Evolutionary conservation across 30 jellyfish, hydroid and myxozoan genomes (phyloP), one percentile per base, ranked within the genome.

Genomic region (Morbakka virulenta): DNA sequence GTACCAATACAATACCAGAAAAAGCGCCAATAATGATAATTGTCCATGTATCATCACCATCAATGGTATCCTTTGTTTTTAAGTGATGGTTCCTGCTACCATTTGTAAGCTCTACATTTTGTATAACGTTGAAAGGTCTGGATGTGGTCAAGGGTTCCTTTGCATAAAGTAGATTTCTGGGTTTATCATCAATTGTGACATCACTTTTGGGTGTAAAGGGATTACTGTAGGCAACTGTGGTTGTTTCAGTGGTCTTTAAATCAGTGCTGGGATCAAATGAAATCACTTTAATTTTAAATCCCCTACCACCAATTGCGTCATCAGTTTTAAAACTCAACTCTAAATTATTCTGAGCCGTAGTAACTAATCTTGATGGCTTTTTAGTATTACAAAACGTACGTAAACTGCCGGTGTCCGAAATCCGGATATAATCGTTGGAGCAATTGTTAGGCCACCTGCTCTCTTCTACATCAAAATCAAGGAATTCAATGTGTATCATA

Each of bases 1-100:
- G 68, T 20, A 74, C 25, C 64, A 84, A 63, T 9, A 84, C 95
- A 63, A 84, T 25, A 49, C 87, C 64, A 17, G 95, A 84, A 49
- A 84, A 84, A 22, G 95, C 63, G 2, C 83, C 95, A 62, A 84
- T 81, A 17, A 80, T 69, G 84, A 84, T 27, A 32, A 73, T 84
- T 13, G 95, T 84, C 95, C 95, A 84, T 17, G 73, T 80, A 6
- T 83, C 72, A 29, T 74, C 91, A 23, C 28, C 23, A 0, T 50
- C 61, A 0, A 51, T 64, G 26, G 17, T 63, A 24, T 73, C 47
- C 69, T 81, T 81, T 61, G 61, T 32, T 0, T 32, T 62, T 11
- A 30, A 47, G 2, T 52, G 62, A 13, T 24, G 35, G 11, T 41
- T 36, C 63, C 13, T 13, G 57, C 61, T 36, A 21, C 13, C 71